These are phyloP conservation scores for Pelodytes ibericus DNA, from an alignment of 2,797 vertebrate genomes.

Conservation along the genomic window DNA sequence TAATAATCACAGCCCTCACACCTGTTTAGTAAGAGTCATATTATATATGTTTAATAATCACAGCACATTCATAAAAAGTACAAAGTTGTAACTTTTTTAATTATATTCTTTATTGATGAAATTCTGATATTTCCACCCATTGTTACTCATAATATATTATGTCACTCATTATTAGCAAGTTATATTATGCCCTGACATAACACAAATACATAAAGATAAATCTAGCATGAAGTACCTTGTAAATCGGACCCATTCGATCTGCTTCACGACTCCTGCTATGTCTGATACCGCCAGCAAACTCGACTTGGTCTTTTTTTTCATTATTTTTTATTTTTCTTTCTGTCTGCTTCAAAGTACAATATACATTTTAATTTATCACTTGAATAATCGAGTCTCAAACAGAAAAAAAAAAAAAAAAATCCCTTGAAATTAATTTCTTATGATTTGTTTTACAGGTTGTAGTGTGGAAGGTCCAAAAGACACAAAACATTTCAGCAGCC, in stretches of 20 bases:
- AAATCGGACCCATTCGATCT: not conserved
- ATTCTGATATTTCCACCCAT: too few relatives aligned
- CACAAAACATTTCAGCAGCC: not conserved
- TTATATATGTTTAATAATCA: too few relatives aligned
- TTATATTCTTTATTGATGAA: too few relatives aligned
- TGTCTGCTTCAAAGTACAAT: not conserved
- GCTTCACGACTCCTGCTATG: not conserved
- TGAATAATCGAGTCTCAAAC: constrained; percentile 42
- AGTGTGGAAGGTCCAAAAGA: constrained; percentile 34
- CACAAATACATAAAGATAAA: too few relatives aligned
- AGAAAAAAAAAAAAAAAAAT: constrained; percentile 9
- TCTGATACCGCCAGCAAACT: not conserved
- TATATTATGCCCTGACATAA: too few relatives aligned
- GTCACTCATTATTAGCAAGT: too few relatives aligned
- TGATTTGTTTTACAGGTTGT: constrained; percentile 67
- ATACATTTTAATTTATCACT: constrained; percentile 36
- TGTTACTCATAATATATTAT: too few relatives aligned
- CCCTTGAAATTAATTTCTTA: constrained; percentile 60
- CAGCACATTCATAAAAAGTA: too few relatives aligned
- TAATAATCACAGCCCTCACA: too few relatives aligned
- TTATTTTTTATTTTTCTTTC: constrained; percentile 4
- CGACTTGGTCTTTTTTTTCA: not conserved
- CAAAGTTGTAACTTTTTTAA: too few relatives aligned
- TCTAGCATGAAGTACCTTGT: not conserved
- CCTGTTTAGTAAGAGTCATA: too few relatives aligned